Evolutionary conservation across 2,113 vertebrate species (phyloP), one percentile per base, ranked within the genome.

Genomic region (Oceanites oceanicus): DNA sequence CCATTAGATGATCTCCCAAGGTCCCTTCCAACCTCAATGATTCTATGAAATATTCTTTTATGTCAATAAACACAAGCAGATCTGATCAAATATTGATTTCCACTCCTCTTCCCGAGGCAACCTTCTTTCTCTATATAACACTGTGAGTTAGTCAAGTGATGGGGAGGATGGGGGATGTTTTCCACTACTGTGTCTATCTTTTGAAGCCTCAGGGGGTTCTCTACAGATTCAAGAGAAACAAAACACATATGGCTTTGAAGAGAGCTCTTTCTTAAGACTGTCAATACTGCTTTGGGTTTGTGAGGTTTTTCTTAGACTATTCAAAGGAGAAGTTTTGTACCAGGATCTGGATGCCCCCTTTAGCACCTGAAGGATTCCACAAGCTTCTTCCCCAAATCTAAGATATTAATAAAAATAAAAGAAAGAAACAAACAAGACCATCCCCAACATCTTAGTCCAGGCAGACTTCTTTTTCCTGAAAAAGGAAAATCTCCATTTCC

Each of bases 21-120:
- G 66, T 94, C 77, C 81, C 52, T 90, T 89, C 80, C 77, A 91
- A 82, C 56, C 66, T 75, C 77, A 75, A 5, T 72, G 92, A 93
- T 85, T 88, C 95, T 58, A 75, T 82, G 84, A 94, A 92, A 94
- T 96, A 95, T 95, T 92, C 45, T 90, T 92, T 97, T 62, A 79
- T 76, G 94, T 55, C 95, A 94, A 96, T 95, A 96, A 97, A 94
- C 92, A 94, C 86, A 15, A 78, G 74, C 68, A 92, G 94, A 96
- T 95, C 86, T 94, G 92, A 97, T 95, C 97, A 96, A 96, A 88
- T 96, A 95, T 76, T 95, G 96, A 94, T 95, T 97, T 82, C 73
- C 86, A 18, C 80, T 44, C 40, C 52, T 85, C 53, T 45, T 94
- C 86, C 86, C 0, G 4, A 94, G 80, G 84, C 76, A 82, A 56